phyloP scores from a whole-genome alignment of 2,113 vertebrate species.

The Actenoides hombroni region DNA sequence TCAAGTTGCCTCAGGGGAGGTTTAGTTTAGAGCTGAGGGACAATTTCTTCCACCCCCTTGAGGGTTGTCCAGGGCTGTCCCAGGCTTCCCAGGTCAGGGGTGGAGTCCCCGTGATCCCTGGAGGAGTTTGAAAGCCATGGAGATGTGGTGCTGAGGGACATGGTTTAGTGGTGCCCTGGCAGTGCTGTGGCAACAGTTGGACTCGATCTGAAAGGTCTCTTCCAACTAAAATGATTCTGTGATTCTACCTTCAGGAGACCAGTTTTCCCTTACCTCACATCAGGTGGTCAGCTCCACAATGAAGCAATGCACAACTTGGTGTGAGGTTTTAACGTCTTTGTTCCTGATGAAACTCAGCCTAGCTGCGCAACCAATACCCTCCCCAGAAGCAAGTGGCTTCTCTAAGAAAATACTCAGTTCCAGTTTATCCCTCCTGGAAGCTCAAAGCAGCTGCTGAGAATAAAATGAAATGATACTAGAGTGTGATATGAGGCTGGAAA shows the following conservation, averaged over 20 bases:
- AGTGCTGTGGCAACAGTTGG: not conserved
- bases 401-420: not conserved
- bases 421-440: not conserved
- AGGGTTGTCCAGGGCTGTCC: not conserved
- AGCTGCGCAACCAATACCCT: not conserved
- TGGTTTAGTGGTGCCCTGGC: not conserved
- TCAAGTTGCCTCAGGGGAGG: not conserved
- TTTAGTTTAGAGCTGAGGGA: not conserved
- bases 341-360: not conserved
- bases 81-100: not conserved
- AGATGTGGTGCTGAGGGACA: not conserved
- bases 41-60: not conserved
- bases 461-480: not conserved
- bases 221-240: not conserved
- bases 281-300: rapidly evolving
- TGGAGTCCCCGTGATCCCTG: not conserved
- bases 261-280: not conserved
- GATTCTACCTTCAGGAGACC: not conserved
- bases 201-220: not conserved
- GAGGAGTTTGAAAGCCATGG: not conserved
- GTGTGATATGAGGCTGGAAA: not conserved
- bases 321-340: not conserved
- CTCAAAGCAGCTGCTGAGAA: constrained; percentile 4
- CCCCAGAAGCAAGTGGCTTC: not conserved
- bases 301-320: not conserved